Percentiles rank a stretch among this genome's conserved stretches.
These are phyloP conservation scores for Toxonevra muliebris DNA, from an alignment of 2,888 invertebrate species.

Conservation along the genomic window DNA sequence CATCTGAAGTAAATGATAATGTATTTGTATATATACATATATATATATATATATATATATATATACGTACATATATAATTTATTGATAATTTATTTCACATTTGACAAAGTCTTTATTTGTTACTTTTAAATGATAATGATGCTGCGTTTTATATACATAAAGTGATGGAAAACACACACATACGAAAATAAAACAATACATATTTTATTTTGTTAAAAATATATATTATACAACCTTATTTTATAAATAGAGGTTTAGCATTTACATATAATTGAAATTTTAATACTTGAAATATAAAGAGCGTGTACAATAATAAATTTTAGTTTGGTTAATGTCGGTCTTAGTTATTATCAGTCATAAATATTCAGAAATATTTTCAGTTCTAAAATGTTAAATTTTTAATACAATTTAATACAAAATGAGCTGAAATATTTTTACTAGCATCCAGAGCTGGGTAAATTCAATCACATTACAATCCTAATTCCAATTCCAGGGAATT, in stretches of 20 bases:
- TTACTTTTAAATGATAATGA: constrained; percentile 19
- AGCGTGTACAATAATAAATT: too few relatives aligned
- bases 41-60: too few relatives aligned
- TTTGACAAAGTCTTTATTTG: not conserved
- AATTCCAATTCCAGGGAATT: too few relatives aligned
- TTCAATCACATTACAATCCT: too few relatives aligned
- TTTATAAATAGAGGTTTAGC: constrained; percentile 61
- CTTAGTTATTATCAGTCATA: too few relatives aligned
- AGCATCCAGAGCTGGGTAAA: too few relatives aligned
- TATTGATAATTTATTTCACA: constrained; percentile 20
- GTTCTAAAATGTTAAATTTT: too few relatives aligned
- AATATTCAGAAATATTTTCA: too few relatives aligned
- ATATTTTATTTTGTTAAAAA: constrained; percentile 27
- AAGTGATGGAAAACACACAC: constrained; percentile 12
- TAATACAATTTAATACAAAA: too few relatives aligned
- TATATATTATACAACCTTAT: constrained; percentile 51
- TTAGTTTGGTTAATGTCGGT: too few relatives aligned
- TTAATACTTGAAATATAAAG: not conserved
- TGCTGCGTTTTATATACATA: too few relatives aligned
- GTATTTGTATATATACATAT: constrained; percentile 37
- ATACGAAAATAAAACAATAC: constrained; percentile 12
- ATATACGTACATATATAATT: constrained; percentile 11
- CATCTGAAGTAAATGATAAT: constrained; percentile 40
- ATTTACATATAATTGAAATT: constrained; percentile 24
- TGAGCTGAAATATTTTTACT: too few relatives aligned